Conservation (phyloP, 2,797 vertebrate species). For the Rachycentron canadum region DNA sequence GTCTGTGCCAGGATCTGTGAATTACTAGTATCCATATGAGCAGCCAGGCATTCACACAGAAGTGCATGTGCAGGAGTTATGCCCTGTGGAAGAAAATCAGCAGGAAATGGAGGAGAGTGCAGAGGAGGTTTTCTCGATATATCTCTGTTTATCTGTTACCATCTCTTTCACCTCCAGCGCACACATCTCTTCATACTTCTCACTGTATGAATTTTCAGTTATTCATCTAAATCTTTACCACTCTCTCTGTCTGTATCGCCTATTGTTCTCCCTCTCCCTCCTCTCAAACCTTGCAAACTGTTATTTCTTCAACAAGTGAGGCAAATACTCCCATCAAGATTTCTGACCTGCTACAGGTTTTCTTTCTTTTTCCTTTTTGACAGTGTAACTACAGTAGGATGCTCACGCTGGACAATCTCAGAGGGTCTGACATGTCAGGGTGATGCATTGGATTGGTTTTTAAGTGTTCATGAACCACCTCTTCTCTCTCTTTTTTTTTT, state of each 20-base stretch:
- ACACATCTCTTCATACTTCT: slow-evolving; percentile 25
- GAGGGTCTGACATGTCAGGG: not conserved
- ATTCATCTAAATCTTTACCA: slow-evolving; percentile 32
- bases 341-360: slow-evolving; percentile 50
- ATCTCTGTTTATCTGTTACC: slow-evolving; percentile 29
- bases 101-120: slow-evolving; percentile 12
- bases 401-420: slow-evolving; percentile 13
- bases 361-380: slow-evolving; percentile 40
- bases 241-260: not conserved
- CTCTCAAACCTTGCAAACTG: slow-evolving; percentile 20
- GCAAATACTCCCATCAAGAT: slow-evolving; percentile 37
- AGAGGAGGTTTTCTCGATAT: slow-evolving; percentile 17
- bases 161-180: slow-evolving; percentile 33
- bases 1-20: not conserved
- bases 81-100: slow-evolving; percentile 18
- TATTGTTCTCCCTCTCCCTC: slow-evolving; percentile 16
- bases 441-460: slow-evolving; percentile 51
- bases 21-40: slow-evolving; percentile 16
- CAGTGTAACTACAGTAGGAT: slow-evolving; percentile 34
- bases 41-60: slow-evolving; percentile 3
- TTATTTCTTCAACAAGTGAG: slow-evolving; percentile 20
- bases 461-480: slow-evolving; percentile 26
- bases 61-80: slow-evolving; percentile 8
- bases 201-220: slow-evolving; percentile 18
- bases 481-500: slow-evolving; percentile 23